Base-by-base conservation (phyloP, 2,113 vertebrate genomes). In the Pardalotus punctatus region DNA sequence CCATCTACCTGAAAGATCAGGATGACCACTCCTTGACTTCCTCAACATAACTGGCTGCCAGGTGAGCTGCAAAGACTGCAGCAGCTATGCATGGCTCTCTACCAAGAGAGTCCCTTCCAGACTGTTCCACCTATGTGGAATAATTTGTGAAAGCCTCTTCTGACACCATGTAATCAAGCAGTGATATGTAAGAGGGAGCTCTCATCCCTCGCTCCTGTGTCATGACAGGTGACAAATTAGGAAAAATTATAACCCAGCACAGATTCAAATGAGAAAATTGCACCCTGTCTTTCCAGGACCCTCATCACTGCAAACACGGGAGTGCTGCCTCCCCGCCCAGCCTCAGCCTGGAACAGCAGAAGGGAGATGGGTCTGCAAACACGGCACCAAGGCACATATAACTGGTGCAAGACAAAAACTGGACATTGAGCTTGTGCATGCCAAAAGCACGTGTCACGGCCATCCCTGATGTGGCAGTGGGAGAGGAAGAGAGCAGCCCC, bases 221-320 rank as follows among this genome's bases (percentile, higher is more conserved):
- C 92, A 36, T 88, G 86, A 92, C 92, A 96, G 79, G 90, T 93
- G 86, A 93, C 22, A 10, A 92, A 94, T 95, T 96, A 96, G 76
- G 79, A 88, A 81, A 94, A 93, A 94, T 96, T 95, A 96, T 78
- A 96, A 86, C 86, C 71, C 86, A 94, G 88, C 33, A 66, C 38
- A 77, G 51, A 93, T 47, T 94, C 88, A 94, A 96, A 97, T 94
- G 67, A 94, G 92, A 90, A 97, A 94, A 97, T 96, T 94, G 62
- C 71, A 87, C 66, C 88, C 62, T 93, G 81, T 94, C 90, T 94
- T 80, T 67, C 73, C 47, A 76, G 57, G 66, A 69, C 61, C 73
- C 57, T 89, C 62, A 78, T 93, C 71, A 80, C 42, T 29, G 35
- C 47, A 77, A 96, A 80, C 2, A 14, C 35, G 85, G 53, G 40